These are phyloP conservation scores for Morpho deidamia DNA, from an alignment of 2,888 invertebrate genomes.

Conservation along the genomic window DNA sequence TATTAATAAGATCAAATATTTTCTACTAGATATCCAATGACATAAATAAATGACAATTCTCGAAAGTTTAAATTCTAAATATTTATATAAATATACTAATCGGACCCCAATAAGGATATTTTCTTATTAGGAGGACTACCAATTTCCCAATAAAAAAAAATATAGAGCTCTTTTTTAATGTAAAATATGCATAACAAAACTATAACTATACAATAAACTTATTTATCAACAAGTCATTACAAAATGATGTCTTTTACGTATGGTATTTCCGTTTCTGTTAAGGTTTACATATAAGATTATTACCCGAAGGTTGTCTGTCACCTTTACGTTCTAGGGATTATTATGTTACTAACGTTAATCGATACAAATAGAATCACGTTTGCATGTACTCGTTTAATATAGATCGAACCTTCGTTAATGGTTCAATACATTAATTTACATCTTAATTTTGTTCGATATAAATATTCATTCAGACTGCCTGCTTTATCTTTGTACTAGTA, in stretches of 20 bases:
- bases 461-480: constrained; percentile 50
- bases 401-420: constrained; percentile 46
- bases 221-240: neutral
- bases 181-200: too few relatives aligned
- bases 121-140: neutral
- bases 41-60: neutral
- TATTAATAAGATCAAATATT: too few relatives aligned
- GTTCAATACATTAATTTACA: constrained; percentile 58
- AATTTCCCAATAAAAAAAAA: too few relatives aligned
- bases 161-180: too few relatives aligned
- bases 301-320: constrained; percentile 9
- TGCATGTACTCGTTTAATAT: constrained; percentile 36
- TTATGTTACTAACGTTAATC: constrained; percentile 25
- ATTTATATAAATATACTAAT: neutral
- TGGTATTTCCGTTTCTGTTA: constrained; percentile 4
- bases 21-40: too few relatives aligned
- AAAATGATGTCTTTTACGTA: neutral
- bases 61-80: neutral
- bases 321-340: constrained; percentile 16
- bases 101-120: neutral
- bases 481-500: constrained; percentile 51
- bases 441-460: constrained; percentile 55
- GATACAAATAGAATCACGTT: constrained; percentile 31
- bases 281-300: constrained; percentile 5
- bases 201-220: too few relatives aligned